Evolutionary conservation across 1,140 invertebrate species (phyloP).

Genomic region (Caenorhabditis inopinata): DNA sequence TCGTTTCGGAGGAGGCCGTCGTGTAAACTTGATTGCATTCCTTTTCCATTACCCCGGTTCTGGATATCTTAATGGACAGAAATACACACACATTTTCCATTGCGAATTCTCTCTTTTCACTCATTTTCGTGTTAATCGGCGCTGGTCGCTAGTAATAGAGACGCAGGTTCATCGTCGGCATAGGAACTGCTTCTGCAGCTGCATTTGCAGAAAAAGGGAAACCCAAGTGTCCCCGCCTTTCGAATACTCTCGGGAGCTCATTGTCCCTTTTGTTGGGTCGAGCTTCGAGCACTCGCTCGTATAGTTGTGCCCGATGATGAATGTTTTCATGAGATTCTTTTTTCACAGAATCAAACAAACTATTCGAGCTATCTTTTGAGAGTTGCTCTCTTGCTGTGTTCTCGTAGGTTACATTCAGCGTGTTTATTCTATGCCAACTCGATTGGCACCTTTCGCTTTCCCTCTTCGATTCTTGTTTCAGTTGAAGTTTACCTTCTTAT

Average conservation of each 20-base stretch:
- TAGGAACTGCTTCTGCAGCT: not conserved
- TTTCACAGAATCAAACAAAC: not conserved
- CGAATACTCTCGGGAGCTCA: conserved; percentile 26
- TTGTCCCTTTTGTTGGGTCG: conserved; percentile 23
- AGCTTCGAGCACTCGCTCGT: not conserved
- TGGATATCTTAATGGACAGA: conserved; percentile 21
- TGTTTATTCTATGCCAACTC: conserved; percentile 21
- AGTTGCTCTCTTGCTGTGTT: conserved; percentile 11
- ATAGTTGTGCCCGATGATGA: conserved; percentile 25
- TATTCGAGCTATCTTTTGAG: not conserved
- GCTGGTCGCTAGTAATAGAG: not conserved
- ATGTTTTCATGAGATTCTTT: conserved; percentile 12
- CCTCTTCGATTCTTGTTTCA: not conserved
- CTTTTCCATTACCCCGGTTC: not conserved
- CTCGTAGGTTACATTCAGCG: not conserved
- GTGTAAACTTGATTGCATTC: conserved; percentile 32
- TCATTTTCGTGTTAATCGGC: conserved; percentile 25
- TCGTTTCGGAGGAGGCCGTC: not conserved
- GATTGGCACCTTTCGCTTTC: not conserved
- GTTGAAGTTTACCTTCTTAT: not conserved
- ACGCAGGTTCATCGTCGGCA: not conserved
- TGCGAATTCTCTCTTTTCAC: conserved; percentile 18
- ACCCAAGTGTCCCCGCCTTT: not conserved
- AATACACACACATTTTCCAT: not conserved
- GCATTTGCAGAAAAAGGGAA: not conserved